Conservation (phyloP, 1,140 invertebrate genomes). For the Augochlora pura region DNA sequence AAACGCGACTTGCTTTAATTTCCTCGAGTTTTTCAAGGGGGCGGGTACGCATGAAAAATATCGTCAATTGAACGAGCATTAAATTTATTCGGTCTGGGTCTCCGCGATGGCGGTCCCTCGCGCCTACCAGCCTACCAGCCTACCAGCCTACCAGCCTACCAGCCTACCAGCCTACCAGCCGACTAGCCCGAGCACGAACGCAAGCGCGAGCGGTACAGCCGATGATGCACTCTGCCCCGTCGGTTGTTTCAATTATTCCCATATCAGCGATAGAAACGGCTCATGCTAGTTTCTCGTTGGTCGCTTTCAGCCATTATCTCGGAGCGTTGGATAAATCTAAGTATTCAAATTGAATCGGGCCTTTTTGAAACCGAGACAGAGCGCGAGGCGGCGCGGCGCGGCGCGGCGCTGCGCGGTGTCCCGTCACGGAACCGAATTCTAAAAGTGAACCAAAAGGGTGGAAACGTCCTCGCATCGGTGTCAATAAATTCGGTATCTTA, state of each 20-base stretch:
- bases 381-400: background rate
- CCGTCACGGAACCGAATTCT: constrained; percentile 11
- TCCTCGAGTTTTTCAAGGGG: too few relatives aligned
- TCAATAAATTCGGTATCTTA: constrained; percentile 55
- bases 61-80: too few relatives aligned
- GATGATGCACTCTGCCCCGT: background rate
- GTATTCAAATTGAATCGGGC: constrained; percentile 24
- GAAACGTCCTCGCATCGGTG: background rate
- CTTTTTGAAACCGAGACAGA: constrained; percentile 6
- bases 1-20: too few relatives aligned
- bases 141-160: too few relatives aligned
- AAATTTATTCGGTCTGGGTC: too few relatives aligned
- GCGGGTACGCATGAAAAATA: too few relatives aligned
- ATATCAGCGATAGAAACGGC: background rate
- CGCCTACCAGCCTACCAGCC: too few relatives aligned
- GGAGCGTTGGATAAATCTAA: constrained; percentile 19
- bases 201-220: too few relatives aligned
- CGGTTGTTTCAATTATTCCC: constrained; percentile 20
- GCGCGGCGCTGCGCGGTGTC: background rate
- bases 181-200: too few relatives aligned
- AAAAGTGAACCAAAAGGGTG: constrained; percentile 15
- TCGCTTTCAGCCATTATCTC: constrained; percentile 11
- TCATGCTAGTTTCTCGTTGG: background rate
- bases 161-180: too few relatives aligned
- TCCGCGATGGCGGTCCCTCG: too few relatives aligned